phyloP scores from a whole-genome alignment of 2,113 vertebrate species.

The Elgaria multicarinata region DNA sequence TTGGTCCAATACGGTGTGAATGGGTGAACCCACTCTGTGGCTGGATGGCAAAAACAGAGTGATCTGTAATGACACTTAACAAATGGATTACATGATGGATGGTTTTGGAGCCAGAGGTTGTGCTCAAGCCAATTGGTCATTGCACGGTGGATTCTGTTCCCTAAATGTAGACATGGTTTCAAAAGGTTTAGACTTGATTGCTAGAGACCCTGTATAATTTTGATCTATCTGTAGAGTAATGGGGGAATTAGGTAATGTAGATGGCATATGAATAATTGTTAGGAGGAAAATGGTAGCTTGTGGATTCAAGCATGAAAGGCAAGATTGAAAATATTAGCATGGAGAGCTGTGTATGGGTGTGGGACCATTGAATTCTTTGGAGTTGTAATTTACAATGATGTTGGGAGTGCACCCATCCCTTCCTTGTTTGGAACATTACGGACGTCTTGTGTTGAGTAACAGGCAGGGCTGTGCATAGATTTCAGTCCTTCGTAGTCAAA shows the following conservation, averaged over 20 bases:
- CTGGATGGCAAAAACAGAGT: background rate
- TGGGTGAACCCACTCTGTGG: background rate
- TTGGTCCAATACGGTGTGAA: background rate
- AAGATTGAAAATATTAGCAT: background rate
- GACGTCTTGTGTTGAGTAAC: background rate
- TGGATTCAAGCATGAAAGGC: background rate
- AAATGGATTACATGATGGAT: background rate
- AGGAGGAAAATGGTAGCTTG: background rate
- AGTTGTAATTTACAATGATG: background rate
- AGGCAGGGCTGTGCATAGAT: background rate
- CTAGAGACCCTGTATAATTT: background rate
- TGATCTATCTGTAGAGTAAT: background rate
- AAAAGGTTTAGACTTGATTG: background rate
- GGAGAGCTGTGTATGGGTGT: background rate
- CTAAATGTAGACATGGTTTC: background rate
- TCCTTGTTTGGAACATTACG: background rate
- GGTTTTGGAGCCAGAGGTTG: background rate
- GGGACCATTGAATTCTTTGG: background rate
- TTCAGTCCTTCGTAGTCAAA: background rate
- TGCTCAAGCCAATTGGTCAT: background rate
- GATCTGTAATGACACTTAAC: background rate
- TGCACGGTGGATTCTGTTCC: background rate
- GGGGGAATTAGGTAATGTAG: too few relatives aligned
- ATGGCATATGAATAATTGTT: background rate
- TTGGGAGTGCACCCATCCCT: too few relatives aligned